These are phyloP conservation scores for Fregetta grallaria DNA, from an alignment of 2,113 vertebrate genomes.

Conservation along the genomic window DNA sequence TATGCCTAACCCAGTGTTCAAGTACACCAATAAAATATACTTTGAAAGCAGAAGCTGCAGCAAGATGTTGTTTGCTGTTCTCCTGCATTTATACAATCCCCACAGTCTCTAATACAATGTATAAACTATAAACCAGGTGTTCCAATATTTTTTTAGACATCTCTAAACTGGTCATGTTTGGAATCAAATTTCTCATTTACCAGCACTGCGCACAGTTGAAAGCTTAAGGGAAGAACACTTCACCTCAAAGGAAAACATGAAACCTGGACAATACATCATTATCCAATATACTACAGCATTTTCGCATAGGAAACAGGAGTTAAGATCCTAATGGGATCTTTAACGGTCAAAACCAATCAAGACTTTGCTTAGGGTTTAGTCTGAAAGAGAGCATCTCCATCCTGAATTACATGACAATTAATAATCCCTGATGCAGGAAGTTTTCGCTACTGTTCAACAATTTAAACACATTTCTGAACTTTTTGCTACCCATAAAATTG, in stretches of 20 bases:
- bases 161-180: neutral
- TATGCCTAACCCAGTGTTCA: neutral
- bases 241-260: neutral
- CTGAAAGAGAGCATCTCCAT: neutral
- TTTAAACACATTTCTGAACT: neutral
- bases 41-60: neutral
- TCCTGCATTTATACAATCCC: neutral
- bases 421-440: neutral
- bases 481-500: neutral
- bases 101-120: neutral
- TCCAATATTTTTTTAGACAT: neutral
- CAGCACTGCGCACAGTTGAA: neutral
- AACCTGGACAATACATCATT: neutral
- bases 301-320: neutral
- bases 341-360: neutral
- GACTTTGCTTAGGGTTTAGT: neutral
- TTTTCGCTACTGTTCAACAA: neutral
- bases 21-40: neutral
- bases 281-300: neutral
- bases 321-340: neutral
- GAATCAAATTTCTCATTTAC: neutral
- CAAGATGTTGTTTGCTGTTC: neutral
- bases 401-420: neutral
- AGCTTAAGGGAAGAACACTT: neutral
- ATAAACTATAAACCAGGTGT: neutral